Evolutionary conservation across 2,888 invertebrate genomes (phyloP).

Genomic region (Cynaeus angustus): DNA sequence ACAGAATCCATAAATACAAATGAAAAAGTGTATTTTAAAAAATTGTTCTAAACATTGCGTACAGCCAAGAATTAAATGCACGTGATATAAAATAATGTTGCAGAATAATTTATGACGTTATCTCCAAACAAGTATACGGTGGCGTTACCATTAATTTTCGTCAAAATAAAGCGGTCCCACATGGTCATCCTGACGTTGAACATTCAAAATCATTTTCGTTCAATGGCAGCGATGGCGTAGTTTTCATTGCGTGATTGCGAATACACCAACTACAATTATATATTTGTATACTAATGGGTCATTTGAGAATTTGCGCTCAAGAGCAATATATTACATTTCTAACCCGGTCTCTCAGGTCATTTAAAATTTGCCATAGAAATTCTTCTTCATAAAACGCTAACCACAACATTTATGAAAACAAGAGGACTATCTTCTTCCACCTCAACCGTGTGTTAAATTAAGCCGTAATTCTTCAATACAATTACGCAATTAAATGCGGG

Average conservation of each 20-base stretch:
- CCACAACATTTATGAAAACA: not conserved
- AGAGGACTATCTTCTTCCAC: no score
- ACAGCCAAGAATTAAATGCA: constrained; percentile 34
- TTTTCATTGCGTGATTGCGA: constrained; percentile 35
- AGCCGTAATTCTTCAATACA: no score
- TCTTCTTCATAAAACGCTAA: constrained; percentile 29
- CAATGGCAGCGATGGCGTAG: constrained; percentile 27
- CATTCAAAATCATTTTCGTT: constrained; percentile 44
- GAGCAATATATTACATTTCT: constrained; percentile 34
- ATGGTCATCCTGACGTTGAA: constrained; percentile 39
- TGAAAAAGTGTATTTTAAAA: constrained; percentile 22
- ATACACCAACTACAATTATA: constrained; percentile 39
- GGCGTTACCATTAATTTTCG: constrained; percentile 42
- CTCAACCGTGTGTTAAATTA: no score
- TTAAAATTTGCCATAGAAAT: constrained; percentile 33
- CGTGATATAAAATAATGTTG: constrained; percentile 20
- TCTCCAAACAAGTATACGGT: constrained; percentile 37
- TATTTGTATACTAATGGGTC: constrained; percentile 38
- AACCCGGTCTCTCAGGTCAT: constrained; percentile 28
- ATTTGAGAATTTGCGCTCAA: constrained; percentile 29
- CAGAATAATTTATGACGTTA: constrained; percentile 36
- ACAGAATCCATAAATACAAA: constrained; percentile 27
- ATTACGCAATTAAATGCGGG: not conserved
- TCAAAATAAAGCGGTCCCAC: constrained; percentile 45
- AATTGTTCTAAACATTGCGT: not conserved